Evolutionary conservation across 2,888 invertebrate genomes (phyloP).

Genomic region (Mechanitis messenoides): DNA sequence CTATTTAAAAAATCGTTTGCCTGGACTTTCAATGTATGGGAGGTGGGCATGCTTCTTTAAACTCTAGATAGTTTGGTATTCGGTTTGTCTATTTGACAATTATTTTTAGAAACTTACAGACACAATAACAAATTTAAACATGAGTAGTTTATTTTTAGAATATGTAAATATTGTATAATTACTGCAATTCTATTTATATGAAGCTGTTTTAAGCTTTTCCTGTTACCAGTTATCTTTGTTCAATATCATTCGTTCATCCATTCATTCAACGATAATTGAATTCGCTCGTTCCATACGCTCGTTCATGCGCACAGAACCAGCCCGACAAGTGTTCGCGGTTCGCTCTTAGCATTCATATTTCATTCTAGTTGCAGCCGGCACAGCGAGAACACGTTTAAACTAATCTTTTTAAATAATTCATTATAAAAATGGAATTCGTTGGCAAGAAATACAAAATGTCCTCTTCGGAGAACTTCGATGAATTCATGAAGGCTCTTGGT

Average conservation of each 20-base stretch:
- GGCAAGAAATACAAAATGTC: constrained; percentile 90
- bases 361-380: constrained; percentile 58
- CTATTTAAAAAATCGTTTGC: no score
- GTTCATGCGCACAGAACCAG: constrained; percentile 30
- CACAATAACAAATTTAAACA: no score
- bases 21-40: no score
- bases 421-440: constrained; percentile 63
- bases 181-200: not conserved
- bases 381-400: constrained; percentile 35
- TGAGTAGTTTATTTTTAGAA: no score
- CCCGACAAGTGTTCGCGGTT: constrained; percentile 29
- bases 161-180: not conserved
- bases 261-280: constrained; percentile 31
- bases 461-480: constrained; percentile 90
- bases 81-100: no score
- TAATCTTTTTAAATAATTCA: constrained; percentile 26
- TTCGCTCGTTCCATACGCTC: constrained; percentile 38
- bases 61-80: no score
- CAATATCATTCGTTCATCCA: constrained; percentile 33
- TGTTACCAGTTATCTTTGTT: constrained; percentile 6
- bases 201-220: not conserved
- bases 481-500: constrained; percentile 92
- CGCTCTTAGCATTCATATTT: constrained; percentile 28
- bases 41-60: no score
- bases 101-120: no score